These are phyloP conservation scores for Brachypalpus laphriformis DNA, from an alignment of 2,888 invertebrate species.

Conservation along the genomic window DNA sequence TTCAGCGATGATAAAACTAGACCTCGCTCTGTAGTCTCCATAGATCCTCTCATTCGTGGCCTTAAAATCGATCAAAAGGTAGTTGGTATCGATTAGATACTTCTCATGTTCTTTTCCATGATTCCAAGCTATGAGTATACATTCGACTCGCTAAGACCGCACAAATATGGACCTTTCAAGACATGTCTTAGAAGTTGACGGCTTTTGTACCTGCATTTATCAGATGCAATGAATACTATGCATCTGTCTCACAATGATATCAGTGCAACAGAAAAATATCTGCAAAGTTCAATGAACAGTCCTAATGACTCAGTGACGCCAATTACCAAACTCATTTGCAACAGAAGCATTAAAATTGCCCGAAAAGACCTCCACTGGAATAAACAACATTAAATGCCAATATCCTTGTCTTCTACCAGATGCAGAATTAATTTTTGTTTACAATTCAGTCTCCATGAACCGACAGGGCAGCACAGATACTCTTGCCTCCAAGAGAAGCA, in stretches of 20 bases:
- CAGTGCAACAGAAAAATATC: background rate
- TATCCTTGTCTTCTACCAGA: slow-evolving; percentile 54
- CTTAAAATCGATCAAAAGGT: no score
- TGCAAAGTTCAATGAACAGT: slow-evolving; percentile 39
- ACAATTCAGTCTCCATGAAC: slow-evolving; percentile 30
- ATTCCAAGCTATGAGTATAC: no score
- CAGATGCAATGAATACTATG: no score
- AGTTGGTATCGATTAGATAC: no score
- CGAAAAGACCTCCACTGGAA: slow-evolving; percentile 31
- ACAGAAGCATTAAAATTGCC: slow-evolving; percentile 53
- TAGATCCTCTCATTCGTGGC: no score
- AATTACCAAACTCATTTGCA: slow-evolving; percentile 44
- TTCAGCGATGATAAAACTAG: no score
- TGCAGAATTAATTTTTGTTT: slow-evolving; percentile 60
- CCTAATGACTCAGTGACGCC: slow-evolving; percentile 18
- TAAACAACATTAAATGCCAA: slow-evolving; percentile 63
- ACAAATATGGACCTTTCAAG: no score
- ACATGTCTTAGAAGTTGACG: no score
- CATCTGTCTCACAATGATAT: background rate
- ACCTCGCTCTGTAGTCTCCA: no score
- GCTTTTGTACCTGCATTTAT: no score
- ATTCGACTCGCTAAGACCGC: no score
- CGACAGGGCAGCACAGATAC: slow-evolving; percentile 33
- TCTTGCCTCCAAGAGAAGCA: slow-evolving; percentile 51
- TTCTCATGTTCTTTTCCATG: no score